Base-by-base conservation (phyloP, 2,797 vertebrate genomes). In the Spinus olivaceus region DNA sequence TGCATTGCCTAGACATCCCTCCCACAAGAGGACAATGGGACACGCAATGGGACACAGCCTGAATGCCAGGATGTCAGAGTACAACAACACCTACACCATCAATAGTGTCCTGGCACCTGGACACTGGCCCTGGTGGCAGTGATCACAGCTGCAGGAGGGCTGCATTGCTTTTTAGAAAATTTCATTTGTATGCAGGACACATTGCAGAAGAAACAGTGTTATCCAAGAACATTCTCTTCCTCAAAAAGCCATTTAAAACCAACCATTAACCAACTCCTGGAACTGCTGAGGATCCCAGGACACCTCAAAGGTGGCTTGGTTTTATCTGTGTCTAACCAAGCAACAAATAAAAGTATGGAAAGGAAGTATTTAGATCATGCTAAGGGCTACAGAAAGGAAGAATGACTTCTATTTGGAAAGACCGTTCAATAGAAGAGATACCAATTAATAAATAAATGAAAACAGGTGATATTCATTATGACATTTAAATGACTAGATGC, bases 401-500 rank as follows among this genome's bases (percentile, higher is more conserved):
- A 63, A 69, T 2, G 4, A 72, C 33, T 94, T 94, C 63, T 73
- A 82, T 65, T 86, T 91, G 65, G 71, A 89, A 93, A 94, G 92
- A 88, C 39, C 9, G 18, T 67, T 92, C 88, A 89, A 73, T 64
- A 88, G 72, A 42, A 88, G 70, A 47, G 46, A 79, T 82, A 41
- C 30, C 14, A n/a, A 93, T 81, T 94, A 96, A 95, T 86, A 95
- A 93, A 94, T 81, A 88, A 86, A 91, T 89, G 60, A 96, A 95
- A 95, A 91, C 63, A 95, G 39, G 76, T 95, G 94, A 94, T 89
- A 94, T 93, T 96, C 81, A 92, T 88, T 74, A 92, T 91, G 90
- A 92, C 90, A 92, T 94, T 95, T 96, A 95, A 96, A 96, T 64
- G 49, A 96, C 81, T 84, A 79, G 89, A 78, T 88, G 67, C 89